These are phyloP conservation scores for Candidula unifasciata DNA, from an alignment of 2,888 invertebrate genomes.

Conservation along the genomic window DNA sequence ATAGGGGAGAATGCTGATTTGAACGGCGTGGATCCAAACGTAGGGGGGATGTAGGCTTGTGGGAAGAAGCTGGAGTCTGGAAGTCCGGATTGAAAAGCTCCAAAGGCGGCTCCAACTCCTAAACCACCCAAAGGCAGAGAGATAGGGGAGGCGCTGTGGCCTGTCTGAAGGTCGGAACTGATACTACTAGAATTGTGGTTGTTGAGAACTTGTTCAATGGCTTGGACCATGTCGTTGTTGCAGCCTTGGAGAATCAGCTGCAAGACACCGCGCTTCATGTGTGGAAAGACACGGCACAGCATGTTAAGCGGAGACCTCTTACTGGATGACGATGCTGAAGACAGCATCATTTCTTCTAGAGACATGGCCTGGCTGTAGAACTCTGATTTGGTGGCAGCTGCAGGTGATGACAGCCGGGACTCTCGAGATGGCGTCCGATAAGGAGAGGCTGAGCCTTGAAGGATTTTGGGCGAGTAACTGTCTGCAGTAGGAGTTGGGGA, in stretches of 20 bases:
- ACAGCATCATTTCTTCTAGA: conserved; percentile 80
- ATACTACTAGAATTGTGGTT: conserved; percentile 62
- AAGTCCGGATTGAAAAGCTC: conserved; percentile 28
- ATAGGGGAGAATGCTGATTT: conserved; percentile 76
- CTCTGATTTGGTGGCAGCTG: conserved; percentile 19
- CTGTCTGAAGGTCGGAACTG: conserved; percentile 1
- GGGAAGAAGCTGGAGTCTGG: conserved; percentile 48
- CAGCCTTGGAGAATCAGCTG: conserved; percentile 90
- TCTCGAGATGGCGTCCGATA: conserved; percentile 39
- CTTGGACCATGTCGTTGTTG: conserved; percentile 92
- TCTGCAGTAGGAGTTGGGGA: conserved; percentile 58
- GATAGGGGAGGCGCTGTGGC: neutral
- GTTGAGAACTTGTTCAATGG: conserved; percentile 89
- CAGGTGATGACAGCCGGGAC: conserved; percentile 12
- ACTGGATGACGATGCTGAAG: conserved; percentile 92
- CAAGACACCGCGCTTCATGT: conserved; percentile 89
- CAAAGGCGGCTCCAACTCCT: conserved; percentile 35
- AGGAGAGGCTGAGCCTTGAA: conserved; percentile 43
- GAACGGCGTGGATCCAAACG: conserved; percentile 60
- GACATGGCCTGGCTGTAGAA: conserved; percentile 12
- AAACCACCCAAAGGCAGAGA: conserved; percentile 4
- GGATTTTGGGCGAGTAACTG: conserved; percentile 53
- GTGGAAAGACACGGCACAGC: conserved; percentile 91
- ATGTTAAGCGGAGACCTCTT: conserved; percentile 89
- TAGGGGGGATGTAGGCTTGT: conserved; percentile 56